phyloP scores from a whole-genome alignment of 2,888 invertebrate genomes.

The Lathronympha strigana region DNA sequence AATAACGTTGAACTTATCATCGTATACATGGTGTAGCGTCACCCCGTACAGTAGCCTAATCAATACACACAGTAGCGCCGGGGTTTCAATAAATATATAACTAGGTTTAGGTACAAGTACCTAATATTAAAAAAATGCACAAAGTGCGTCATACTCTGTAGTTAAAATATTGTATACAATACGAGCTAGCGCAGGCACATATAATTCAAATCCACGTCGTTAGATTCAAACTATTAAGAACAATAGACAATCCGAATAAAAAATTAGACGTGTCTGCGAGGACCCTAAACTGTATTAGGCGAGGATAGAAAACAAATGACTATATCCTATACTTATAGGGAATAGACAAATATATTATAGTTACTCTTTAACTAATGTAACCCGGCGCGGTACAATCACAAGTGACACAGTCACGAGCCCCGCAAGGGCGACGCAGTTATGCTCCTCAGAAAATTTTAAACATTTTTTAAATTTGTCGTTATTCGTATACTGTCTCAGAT shows the following conservation, averaged over 20 bases:
- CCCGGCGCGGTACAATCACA: conserved; percentile 10
- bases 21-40: conserved; percentile 80
- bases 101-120: not conserved
- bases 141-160: not conserved
- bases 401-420: not conserved
- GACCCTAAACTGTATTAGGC: not conserved
- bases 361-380: not conserved
- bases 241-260: too few species aligned
- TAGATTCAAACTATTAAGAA: too few species aligned
- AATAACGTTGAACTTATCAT: conserved; percentile 80
- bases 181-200: too few species aligned
- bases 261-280: too few species aligned
- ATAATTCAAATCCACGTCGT: too few species aligned
- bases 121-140: not conserved
- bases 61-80: conserved; percentile 7
- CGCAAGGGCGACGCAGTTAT: conserved; percentile 40
- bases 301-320: not conserved
- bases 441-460: conserved; percentile 48
- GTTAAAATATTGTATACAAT: not conserved
- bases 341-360: not conserved
- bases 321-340: not conserved
- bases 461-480: conserved; percentile 54
- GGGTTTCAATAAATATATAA: not conserved
- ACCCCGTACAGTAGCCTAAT: conserved; percentile 50
- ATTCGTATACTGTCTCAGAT: conserved; percentile 83